A percentile compares a stretch with the other conserved stretches of the same genome.
Conservation (phyloP, 2,113 vertebrate species). For the Amblyornis subalaris region DNA sequence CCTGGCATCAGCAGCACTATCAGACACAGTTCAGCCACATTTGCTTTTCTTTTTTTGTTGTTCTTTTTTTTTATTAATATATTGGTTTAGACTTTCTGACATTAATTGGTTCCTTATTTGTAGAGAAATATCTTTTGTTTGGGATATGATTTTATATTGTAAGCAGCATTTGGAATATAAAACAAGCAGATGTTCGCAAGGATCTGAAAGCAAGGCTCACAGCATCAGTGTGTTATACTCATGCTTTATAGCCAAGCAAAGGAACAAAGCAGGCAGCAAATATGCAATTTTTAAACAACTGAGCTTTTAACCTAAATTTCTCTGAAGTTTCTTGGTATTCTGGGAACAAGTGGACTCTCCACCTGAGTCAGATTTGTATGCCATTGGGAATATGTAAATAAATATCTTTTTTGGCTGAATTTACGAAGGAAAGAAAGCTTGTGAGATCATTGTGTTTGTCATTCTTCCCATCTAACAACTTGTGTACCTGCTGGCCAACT, state of each 20-base stretch:
- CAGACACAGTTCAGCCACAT: neutral
- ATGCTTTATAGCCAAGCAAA: neutral
- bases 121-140: slow-evolving; percentile 29
- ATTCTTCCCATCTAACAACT: neutral
- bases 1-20: neutral
- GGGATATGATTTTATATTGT: neutral
- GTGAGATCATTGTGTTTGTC: neutral
- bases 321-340: neutral
- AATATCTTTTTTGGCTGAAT: neutral
- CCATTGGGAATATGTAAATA: neutral
- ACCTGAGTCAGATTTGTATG: neutral
- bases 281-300: neutral
- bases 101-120: slow-evolving; percentile 31
- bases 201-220: neutral
- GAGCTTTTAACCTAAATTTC: neutral
- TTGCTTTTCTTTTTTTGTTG: neutral
- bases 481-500: neutral
- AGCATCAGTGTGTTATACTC: neutral
- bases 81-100: neutral
- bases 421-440: neutral
- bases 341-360: neutral
- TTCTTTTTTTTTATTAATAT: neutral
- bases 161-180: slow-evolving; percentile 37
- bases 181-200: slow-evolving; percentile 29
- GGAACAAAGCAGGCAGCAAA: neutral